Base-by-base conservation (phyloP, 2,113 vertebrate species). In the Rallus limicola region DNA sequence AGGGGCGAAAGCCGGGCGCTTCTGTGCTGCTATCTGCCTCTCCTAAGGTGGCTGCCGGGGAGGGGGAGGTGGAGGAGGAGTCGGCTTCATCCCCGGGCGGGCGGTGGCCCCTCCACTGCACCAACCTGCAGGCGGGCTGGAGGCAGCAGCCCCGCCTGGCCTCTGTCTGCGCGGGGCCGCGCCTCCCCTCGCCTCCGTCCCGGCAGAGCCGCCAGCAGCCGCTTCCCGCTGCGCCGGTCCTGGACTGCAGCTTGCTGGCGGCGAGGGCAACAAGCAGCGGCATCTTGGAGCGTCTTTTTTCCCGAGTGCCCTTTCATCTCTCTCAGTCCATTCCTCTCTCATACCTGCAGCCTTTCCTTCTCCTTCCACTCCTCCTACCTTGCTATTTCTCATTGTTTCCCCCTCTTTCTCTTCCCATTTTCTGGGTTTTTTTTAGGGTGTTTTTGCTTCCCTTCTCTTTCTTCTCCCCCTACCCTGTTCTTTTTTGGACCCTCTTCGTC, bases 91-190 rank as follows among this genome's bases (percentile, higher is more conserved):
- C 80, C 58, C 82, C 72, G 75, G 93, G 69, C 64, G 87, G 82
- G 97, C 86, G 76, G 91, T 46, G 90, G 97, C 95, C 86, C 84
- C 87, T 89, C 82, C 97, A 97, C 96, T 98, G 98, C 98, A 82
- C 97, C 98, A 98, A 96, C 97, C 97, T 95, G 97, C 95, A 64
- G 95, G 93, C 95, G 29, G 88, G 91, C 94, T 40, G 89, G 80
- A 69, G 79, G 78, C 78, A 53, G 89, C 86, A 21, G 91, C 82
- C 64, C 86, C 93, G 72, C 92, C 92, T 82, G 71, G 64, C 42
- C 93, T 62, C 91, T 82, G 77, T 68, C 95, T 62, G 82, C 80
- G 65, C 62, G 26, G 70, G 80, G 86, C 96, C 24, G 95, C 93
- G 78, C 88, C 86, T 31, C 60, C 71, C 34, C 42, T 9, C 70